Evolutionary conservation across 2,888 invertebrate species (phyloP).

Genomic region (Drosophila kanekoi): DNA sequence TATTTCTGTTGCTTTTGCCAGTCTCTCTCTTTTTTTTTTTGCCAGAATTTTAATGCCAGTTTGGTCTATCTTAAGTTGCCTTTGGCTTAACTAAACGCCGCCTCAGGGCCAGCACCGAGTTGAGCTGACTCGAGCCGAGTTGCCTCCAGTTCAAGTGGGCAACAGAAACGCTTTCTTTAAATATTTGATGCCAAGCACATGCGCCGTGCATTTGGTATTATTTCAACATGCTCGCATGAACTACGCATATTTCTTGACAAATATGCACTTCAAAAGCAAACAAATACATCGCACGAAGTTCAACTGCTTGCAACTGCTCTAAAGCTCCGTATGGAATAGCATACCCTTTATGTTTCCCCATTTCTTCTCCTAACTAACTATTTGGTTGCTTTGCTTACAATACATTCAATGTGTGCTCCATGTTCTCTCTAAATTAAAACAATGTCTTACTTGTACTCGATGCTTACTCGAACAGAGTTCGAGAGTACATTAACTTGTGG

Average conservation of each 20-base stretch:
- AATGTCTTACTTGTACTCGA: too few relatives aligned
- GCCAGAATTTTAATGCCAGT: conserved; percentile 61
- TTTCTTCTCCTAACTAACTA: background rate
- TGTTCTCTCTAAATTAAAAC: background rate
- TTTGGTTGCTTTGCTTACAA: too few relatives aligned
- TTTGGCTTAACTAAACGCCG: conserved; percentile 54
- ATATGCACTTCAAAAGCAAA: conserved; percentile 10
- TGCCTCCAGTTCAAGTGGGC: conserved; percentile 23
- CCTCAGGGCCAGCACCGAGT: conserved; percentile 3
- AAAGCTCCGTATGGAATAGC: background rate
- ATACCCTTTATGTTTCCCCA: background rate
- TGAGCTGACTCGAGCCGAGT: too few relatives aligned
- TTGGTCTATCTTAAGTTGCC: conserved; percentile 41
- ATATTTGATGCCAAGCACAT: conserved; percentile 37
- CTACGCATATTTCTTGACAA: conserved; percentile 30
- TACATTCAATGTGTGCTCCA: background rate
- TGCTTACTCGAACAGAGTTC: too few relatives aligned
- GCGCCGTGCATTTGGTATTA: conserved; percentile 7
- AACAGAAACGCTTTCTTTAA: conserved; percentile 40
- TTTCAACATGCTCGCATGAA: background rate
- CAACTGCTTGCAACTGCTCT: background rate
- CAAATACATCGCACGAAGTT: background rate
- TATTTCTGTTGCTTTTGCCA: conserved; percentile 4
- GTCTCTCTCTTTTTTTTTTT: conserved; percentile 1
- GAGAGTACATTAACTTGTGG: too few relatives aligned